Base-by-base conservation (phyloP, 1,140 invertebrate genomes). In the Oryzaephilus surinamensis region DNA sequence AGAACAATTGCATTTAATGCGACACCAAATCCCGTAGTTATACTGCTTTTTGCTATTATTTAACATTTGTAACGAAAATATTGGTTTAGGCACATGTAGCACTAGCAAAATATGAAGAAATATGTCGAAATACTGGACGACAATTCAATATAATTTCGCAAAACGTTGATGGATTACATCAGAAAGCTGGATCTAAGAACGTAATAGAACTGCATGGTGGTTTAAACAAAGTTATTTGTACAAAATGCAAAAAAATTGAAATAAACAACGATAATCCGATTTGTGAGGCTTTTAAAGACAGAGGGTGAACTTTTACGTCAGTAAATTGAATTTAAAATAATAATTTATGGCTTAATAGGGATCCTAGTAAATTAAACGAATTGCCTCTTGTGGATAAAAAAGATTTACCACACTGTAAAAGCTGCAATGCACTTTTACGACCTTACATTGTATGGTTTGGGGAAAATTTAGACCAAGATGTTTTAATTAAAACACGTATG, bases 381-480 rank as follows among this genome's bases (percentile, higher is more conserved):
- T 62, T 68, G 46, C 66, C 70, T n/a, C 52, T 48, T 24, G 85
- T 91, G 50, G 73, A 79, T 26, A 59, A 70, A 12, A 63, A 77
- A 46, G 62, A 78, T 17, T 58, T 92, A 35, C 87, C 87, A 12
- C 70, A 72, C 52, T 92, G 87, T 61, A 66, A 68, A 39, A 69
- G 74, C 55, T 93, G 89, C 62, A 64, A 61, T 26, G 81, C 79
- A 13, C 61, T 93, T n/a, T 58, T 90, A 6, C 65, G 90, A 35
- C 88, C 88, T 2, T 72, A 88, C 60, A 85, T 93, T 44, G 81
- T 93, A 8, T 93, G 89, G 89, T 93, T 93, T 71, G 86, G 86
- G 4, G 89, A 94, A 73, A 70, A 65, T 54, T 66, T 93, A 32
- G 71, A 90, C 44, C 40, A 64, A 13, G 54, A 70, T 36, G 69